These are phyloP conservation scores for Pandemis cinnamomeana DNA, from an alignment of 2,888 invertebrate genomes.

Conservation along the genomic window DNA sequence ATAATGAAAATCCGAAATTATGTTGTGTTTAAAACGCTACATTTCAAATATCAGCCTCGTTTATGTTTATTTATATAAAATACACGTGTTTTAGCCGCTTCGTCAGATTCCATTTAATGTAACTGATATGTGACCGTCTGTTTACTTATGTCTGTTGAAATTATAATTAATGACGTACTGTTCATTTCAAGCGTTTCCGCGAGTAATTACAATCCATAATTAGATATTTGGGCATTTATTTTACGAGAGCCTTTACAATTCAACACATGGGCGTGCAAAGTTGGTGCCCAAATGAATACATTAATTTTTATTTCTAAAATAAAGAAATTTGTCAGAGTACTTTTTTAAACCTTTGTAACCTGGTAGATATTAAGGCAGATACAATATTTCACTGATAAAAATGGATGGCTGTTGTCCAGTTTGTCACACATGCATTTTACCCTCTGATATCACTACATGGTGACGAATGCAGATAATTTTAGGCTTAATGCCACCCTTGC, in stretches of 20 bases:
- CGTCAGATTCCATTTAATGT: not conserved
- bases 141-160: not conserved
- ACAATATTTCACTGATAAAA: not conserved
- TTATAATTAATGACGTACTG: conserved; percentile 2
- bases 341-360: not conserved
- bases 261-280: conserved; percentile 13
- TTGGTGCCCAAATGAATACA: conserved; percentile 22
- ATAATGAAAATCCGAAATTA: no score
- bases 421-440: not conserved
- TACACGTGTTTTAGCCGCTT: no score
- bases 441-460: no score
- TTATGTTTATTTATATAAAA: not conserved
- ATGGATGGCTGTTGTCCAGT: not conserved
- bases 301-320: conserved; percentile 18
- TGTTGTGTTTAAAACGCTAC: no score
- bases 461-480: not conserved
- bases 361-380: not conserved
- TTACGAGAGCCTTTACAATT: conserved; percentile 10
- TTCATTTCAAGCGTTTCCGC: not conserved
- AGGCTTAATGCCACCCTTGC: not conserved
- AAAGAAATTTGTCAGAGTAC: not conserved
- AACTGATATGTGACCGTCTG: not conserved
- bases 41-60: not conserved
- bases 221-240: conserved; percentile 15
- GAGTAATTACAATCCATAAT: not conserved